Evolutionary conservation across 2,888 invertebrate genomes (phyloP).

Genomic region (Rhamphomyia laevipes): DNA sequence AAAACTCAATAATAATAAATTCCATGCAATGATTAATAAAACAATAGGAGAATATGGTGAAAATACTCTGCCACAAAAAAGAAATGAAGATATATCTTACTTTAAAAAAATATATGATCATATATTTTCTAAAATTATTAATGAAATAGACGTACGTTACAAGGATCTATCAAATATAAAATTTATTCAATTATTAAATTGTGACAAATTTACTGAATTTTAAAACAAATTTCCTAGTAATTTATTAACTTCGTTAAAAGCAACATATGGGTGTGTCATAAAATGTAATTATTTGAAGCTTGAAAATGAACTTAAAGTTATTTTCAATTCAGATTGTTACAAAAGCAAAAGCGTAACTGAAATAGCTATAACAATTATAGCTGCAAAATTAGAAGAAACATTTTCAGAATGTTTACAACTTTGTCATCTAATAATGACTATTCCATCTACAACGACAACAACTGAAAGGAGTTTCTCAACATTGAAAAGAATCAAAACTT

Average conservation of each 20-base stretch:
- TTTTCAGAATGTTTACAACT: constrained; percentile 6
- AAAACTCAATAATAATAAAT: constrained; percentile 6
- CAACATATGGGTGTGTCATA: constrained; percentile 1
- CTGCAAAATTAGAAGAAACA: constrained; percentile 7
- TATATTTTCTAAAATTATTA: constrained; percentile 6
- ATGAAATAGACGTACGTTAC: constrained; percentile 2
- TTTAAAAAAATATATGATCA: constrained; percentile 5
- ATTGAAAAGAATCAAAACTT: constrained; percentile 3
- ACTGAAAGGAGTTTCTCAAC: constrained; percentile 5
- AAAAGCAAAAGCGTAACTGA: constrained; percentile 5
- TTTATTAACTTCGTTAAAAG: constrained; percentile 5
- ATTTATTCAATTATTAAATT: too few relatives aligned
- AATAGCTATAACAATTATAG: constrained; percentile 5
- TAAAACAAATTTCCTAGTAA: not conserved
- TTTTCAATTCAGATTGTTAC: constrained; percentile 7
- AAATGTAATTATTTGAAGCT: constrained; percentile 1
- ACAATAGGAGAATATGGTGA: constrained; percentile 2
- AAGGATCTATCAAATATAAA: too few relatives aligned
- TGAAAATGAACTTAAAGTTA: constrained; percentile 5
- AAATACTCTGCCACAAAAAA: constrained; percentile 1
- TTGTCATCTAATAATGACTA: constrained; percentile 7
- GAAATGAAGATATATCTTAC: constrained; percentile 4
- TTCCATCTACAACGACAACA: constrained; percentile 8
- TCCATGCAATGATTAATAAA: constrained; percentile 7
- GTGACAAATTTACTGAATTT: constrained; percentile 4